phyloP scores from a whole-genome alignment of 2,888 invertebrate genomes.

The Eupeodes latifasciatus region DNA sequence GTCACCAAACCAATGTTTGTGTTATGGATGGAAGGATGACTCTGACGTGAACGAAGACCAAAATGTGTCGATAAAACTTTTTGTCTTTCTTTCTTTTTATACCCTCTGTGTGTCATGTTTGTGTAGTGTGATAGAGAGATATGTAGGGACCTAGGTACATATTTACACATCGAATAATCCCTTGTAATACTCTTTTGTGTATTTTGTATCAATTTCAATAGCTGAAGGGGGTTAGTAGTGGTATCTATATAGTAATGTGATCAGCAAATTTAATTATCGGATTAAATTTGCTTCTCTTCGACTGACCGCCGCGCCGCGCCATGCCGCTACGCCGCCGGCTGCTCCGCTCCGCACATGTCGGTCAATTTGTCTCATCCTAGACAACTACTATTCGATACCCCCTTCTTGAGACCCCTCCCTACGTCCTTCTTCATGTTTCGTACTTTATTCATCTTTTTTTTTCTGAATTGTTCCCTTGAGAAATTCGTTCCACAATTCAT shows the following conservation, averaged over 20 bases:
- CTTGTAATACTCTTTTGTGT: conserved; percentile 59
- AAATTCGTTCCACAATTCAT: conserved; percentile 63
- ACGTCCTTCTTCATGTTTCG: not conserved
- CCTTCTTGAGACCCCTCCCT: too few species aligned
- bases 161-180: conserved; percentile 21
- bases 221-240: conserved; percentile 32
- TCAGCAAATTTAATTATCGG: conserved; percentile 75
- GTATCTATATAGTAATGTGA: conserved; percentile 62
- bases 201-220: conserved; percentile 62
- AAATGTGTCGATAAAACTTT: conserved; percentile 21
- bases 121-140: not conserved
- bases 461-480: conserved; percentile 49
- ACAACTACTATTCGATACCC: not conserved
- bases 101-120: not conserved
- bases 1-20: conserved; percentile 43
- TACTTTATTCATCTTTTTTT: conserved; percentile 35
- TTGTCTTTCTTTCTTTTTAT: not conserved
- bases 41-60: conserved; percentile 11
- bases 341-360: not conserved
- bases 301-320: too few species aligned
- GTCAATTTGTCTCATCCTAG: conserved; percentile 9
- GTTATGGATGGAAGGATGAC: conserved; percentile 21
- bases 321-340: not conserved
- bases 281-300: conserved; percentile 64
- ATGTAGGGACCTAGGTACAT: not conserved